A percentile compares a stretch with the other conserved stretches of the same genome.
These are phyloP conservation scores for Epinotia ramella DNA, from an alignment of 2,888 invertebrate genomes.

Conservation along the genomic window DNA sequence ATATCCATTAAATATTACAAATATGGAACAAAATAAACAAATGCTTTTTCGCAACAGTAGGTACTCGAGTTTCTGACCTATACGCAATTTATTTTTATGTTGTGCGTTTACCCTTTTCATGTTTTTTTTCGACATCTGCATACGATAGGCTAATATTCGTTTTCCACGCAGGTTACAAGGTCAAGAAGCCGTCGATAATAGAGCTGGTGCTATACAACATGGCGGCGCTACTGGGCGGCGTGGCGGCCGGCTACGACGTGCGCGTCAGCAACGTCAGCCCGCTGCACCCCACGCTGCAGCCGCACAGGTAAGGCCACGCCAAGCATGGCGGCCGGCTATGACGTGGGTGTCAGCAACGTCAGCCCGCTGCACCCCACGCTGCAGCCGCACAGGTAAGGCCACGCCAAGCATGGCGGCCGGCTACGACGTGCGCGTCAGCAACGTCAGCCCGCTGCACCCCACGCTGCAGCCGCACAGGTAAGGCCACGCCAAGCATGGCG, in stretches of 20 bases:
- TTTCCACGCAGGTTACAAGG: slow-evolving; percentile 80
- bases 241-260: slow-evolving; percentile 97
- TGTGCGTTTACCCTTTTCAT: too few relatives aligned
- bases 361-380: neutral
- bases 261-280: slow-evolving; percentile 94
- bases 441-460: slow-evolving; percentile 83
- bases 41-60: too few relatives aligned
- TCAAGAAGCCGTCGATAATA: slow-evolving; percentile 89
- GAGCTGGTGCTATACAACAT: slow-evolving; percentile 95
- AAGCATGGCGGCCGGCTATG: slow-evolving; percentile 60
- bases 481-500: slow-evolving; percentile 29
- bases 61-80: too few relatives aligned
- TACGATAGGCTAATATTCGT: too few relatives aligned
- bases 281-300: slow-evolving; percentile 91
- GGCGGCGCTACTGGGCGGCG: slow-evolving; percentile 95
- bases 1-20: too few relatives aligned
- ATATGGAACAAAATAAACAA: too few relatives aligned
- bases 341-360: neutral
- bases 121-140: too few relatives aligned
- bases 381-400: too few relatives aligned
- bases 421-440: neutral
- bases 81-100: too few relatives aligned
- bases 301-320: slow-evolving; percentile 83
- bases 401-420: slow-evolving; percentile 60
- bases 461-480: slow-evolving; percentile 90